A percentile compares a stretch with the other conserved stretches of the same genome.
phyloP scores from a whole-genome alignment of 2,797 vertebrate species.

The Lepus oiostolus region DNA sequence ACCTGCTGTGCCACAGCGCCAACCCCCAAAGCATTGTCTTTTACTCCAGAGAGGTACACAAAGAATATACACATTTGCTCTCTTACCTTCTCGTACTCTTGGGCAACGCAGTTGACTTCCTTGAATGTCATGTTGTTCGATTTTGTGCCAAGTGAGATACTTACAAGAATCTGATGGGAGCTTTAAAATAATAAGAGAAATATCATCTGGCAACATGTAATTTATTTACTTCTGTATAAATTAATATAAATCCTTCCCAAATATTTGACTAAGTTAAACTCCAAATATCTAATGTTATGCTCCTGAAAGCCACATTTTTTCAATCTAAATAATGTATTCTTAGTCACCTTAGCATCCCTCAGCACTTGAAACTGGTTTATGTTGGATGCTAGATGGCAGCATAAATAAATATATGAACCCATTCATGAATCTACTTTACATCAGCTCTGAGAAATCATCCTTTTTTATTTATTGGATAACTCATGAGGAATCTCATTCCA shows the following conservation, averaged over 20 bases:
- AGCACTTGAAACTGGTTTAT: not conserved
- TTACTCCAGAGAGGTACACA: not conserved
- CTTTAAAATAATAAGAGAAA: slow-evolving; percentile 85
- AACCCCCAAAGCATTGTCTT: not conserved
- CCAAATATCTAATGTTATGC: not conserved
- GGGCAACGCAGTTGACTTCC: slow-evolving; percentile 95
- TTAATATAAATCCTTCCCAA: not conserved
- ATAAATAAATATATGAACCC: not conserved
- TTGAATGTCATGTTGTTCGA: slow-evolving; percentile 92
- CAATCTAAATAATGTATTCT: not conserved
- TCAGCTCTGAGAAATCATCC: not conserved
- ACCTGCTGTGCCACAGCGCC: no score
- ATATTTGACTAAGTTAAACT: slow-evolving; percentile 11
- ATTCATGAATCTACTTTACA: not conserved
- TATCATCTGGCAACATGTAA: not conserved
- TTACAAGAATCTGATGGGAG: slow-evolving; percentile 94
- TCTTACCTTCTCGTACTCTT: slow-evolving; percentile 95
- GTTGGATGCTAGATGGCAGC: not conserved
- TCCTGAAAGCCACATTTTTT: not conserved
- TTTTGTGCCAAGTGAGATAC: slow-evolving; percentile 92
- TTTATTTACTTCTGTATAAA: slow-evolving; percentile 46
- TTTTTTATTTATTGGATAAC: slow-evolving; percentile 30
- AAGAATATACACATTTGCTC: not conserved
- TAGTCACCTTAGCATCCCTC: not conserved
- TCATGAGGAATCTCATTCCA: not conserved